Evolutionary conservation across 2,797 vertebrate genomes (phyloP).

Genomic region (Enteromius afrohamiltoni): DNA sequence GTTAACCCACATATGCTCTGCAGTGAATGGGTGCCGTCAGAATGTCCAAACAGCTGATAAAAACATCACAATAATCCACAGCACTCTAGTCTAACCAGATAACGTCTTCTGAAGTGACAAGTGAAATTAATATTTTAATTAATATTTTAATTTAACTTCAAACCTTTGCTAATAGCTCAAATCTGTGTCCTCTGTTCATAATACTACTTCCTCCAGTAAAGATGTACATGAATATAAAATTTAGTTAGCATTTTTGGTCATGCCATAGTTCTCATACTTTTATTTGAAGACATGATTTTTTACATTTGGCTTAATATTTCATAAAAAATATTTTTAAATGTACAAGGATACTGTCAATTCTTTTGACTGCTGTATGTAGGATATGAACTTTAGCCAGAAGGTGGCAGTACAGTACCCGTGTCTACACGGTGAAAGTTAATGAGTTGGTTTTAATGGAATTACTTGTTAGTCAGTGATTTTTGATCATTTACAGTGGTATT

Average conservation of each 20-base stretch:
- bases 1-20: too few species aligned
- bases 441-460: not conserved
- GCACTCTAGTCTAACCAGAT: too few species aligned
- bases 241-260: not conserved
- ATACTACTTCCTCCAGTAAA: not conserved
- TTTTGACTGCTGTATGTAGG: conserved; percentile 5
- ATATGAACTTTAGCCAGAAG: not conserved
- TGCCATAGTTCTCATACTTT: not conserved
- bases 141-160: too few species aligned
- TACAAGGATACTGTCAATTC: not conserved
- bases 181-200: too few species aligned
- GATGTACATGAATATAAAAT: not conserved
- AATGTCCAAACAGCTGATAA: too few species aligned
- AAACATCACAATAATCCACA: too few species aligned
- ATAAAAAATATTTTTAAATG: not conserved
- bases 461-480: not conserved
- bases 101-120: too few species aligned
- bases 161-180: too few species aligned
- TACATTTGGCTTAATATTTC: not conserved
- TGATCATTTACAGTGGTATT: not conserved
- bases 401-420: not conserved
- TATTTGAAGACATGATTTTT: not conserved
- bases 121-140: too few species aligned
- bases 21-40: too few species aligned
- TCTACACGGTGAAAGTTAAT: not conserved